phyloP scores from a whole-genome alignment of 2,888 invertebrate genomes.

The Plebejus melissa region DNA sequence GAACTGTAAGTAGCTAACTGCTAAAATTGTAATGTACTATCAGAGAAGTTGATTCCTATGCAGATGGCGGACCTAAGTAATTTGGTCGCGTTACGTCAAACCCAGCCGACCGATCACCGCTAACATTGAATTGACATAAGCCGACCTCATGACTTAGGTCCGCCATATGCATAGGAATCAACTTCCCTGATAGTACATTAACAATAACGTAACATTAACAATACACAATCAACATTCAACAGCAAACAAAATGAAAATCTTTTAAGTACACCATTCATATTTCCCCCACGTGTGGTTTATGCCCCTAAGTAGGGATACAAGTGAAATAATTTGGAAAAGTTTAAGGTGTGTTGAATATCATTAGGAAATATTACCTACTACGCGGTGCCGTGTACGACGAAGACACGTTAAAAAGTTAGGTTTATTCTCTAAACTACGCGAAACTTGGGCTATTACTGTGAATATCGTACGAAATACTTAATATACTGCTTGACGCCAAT shows the following conservation, averaged over 20 bases:
- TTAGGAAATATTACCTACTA: slow-evolving; percentile 32
- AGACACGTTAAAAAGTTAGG: slow-evolving; percentile 57
- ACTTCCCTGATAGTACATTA: background rate
- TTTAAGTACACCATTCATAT: slow-evolving; percentile 10
- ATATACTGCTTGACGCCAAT: slow-evolving; percentile 32
- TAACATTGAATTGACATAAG: too few species aligned
- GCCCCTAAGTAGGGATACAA: slow-evolving; percentile 10
- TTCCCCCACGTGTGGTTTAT: slow-evolving; percentile 20
- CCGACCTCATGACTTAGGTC: too few species aligned
- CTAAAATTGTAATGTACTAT: too few species aligned
- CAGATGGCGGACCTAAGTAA: too few species aligned
- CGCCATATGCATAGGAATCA: too few species aligned
- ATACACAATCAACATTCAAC: background rate
- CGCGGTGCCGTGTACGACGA: slow-evolving; percentile 32
- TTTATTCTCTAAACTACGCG: slow-evolving; percentile 50
- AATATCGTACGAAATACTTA: slow-evolving; percentile 50
- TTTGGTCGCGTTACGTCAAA: too few species aligned
- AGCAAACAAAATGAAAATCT: background rate
- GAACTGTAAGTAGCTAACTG: too few species aligned
- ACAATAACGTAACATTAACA: background rate
- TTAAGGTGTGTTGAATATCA: slow-evolving; percentile 18
- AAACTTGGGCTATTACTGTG: slow-evolving; percentile 62
- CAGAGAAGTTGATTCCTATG: too few species aligned
- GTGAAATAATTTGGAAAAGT: slow-evolving; percentile 24
- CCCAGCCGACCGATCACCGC: too few species aligned